Base-by-base conservation (phyloP, 2,797 vertebrate genomes). In the Sebastes elongatus region DNA sequence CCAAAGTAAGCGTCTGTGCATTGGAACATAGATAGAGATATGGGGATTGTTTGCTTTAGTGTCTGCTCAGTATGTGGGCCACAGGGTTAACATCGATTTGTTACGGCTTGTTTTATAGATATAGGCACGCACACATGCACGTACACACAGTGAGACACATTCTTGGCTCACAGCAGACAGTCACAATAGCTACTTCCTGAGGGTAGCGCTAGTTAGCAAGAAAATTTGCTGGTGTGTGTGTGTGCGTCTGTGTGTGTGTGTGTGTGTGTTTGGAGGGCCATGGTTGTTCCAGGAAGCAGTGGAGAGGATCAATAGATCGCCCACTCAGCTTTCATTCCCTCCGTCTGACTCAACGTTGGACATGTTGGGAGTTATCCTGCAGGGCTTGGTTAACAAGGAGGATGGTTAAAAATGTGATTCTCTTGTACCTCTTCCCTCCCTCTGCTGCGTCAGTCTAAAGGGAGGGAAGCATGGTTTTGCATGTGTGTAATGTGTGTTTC, bases 301-400 rank as follows among this genome's bases (percentile, higher is more conserved):
- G 82, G 70, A 91, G 90, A 92, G 90, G 91, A 94, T 95, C 94
- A 92, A 94, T 95, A 93, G 92, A 93, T 94, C 91, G 91, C 92
- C 93, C 92, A 94, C 93, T 94, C 92, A 93, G 85, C 88, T 88
- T 93, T 92, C 93, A 91, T 93, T 93, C 92, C 91, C 85, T 92
- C 69, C 60, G 62, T 91, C 89, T 94, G 93, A 95, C 93, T 95
- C 94, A 94, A 93, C 91, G 27, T 61, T 87, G 92, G 87, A 92
- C 93, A 90, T 91, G 91, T 93, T 89, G 25, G 84, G 87, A 93
- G 87, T 89, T 82, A 89, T 93, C 88, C 86, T 79, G 84, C 86
- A 79, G 87, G 80, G 76, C 66, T 89, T 56, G 78, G 80, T 89
- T 89, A 79, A 85, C 81, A 60, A 55, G 84, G 62, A 71, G 73